Evolutionary conservation across 2,888 invertebrate genomes (phyloP).

Genomic region (Dioctria rufipes): DNA sequence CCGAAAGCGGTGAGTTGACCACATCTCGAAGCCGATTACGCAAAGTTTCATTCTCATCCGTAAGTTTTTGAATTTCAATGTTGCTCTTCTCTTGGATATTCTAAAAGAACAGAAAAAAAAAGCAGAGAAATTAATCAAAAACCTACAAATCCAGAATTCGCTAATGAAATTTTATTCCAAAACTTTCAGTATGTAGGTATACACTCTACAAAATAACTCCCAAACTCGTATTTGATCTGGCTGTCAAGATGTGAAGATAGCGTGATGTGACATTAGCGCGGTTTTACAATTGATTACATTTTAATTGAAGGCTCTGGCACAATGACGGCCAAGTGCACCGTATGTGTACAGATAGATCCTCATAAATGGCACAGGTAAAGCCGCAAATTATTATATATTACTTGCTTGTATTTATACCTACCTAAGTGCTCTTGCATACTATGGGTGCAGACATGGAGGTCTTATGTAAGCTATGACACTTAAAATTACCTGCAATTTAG

Average conservation of each 20-base stretch:
- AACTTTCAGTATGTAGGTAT: neutral
- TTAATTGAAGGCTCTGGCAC: slow-evolving; percentile 19
- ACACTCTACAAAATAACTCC: neutral
- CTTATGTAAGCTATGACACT: neutral
- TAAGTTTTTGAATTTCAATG: slow-evolving; percentile 74
- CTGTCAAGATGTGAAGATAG: neutral
- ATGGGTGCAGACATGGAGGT: neutral
- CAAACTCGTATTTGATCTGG: too few species aligned
- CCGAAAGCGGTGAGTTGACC: slow-evolving; percentile 85
- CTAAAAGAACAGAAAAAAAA: slow-evolving; percentile 60
- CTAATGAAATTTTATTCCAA: too few species aligned
- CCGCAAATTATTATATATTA: neutral
- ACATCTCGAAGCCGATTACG: slow-evolving; percentile 84
- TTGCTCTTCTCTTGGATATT: slow-evolving; percentile 69
- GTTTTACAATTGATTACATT: slow-evolving; percentile 64
- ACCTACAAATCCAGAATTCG: too few species aligned
- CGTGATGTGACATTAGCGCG: slow-evolving; percentile 60
- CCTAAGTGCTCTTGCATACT: neutral
- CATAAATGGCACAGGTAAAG: neutral
- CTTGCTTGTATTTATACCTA: neutral
- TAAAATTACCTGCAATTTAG: slow-evolving; percentile 77
- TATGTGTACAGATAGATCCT: neutral
- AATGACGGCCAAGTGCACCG: neutral
- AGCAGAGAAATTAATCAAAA: slow-evolving; percentile 32
- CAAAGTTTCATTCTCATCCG: slow-evolving; percentile 84